A percentile compares a stretch with the other conserved stretches of the same genome.
Conservation (phyloP, 2,797 vertebrate species). For the Todus mexicanus region DNA sequence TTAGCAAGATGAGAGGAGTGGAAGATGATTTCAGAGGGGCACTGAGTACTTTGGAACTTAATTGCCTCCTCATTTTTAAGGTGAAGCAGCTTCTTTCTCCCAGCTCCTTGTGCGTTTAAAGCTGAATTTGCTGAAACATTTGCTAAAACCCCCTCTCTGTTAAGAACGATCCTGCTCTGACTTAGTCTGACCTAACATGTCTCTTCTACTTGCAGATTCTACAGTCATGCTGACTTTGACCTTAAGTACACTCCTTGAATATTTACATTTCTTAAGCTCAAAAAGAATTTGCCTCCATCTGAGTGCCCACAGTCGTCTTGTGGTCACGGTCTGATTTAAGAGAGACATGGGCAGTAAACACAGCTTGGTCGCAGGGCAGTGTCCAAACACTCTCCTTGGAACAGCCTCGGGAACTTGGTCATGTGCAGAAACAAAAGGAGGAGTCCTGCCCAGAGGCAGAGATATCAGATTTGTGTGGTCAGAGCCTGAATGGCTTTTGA, state of each 20-base stretch:
- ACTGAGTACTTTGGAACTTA: neutral
- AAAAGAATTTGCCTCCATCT: neutral
- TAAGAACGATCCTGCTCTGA: neutral
- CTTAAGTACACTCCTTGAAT: neutral
- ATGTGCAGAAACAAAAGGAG: neutral
- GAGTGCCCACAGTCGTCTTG: neutral
- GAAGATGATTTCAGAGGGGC: neutral
- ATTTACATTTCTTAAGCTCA: neutral
- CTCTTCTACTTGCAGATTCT: neutral
- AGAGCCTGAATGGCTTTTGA: neutral
- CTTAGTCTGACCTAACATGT: neutral
- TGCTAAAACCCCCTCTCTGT: neutral
- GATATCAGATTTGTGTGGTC: neutral
- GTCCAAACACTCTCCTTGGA: neutral
- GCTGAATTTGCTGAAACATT: neutral
- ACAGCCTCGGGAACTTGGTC: neutral
- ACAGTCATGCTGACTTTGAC: neutral
- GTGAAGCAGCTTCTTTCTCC: neutral
- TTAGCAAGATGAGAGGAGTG: neutral
- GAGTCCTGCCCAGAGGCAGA: neutral
- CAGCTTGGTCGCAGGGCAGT: neutral
- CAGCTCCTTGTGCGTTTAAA: neutral
- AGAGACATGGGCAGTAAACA: neutral
- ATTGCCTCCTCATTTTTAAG: neutral
- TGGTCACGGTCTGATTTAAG: neutral